Evolutionary conservation across 2,113 vertebrate genomes (phyloP), one percentile per base, ranked within the genome.

Genomic region (Dicentrarchus labrax): DNA sequence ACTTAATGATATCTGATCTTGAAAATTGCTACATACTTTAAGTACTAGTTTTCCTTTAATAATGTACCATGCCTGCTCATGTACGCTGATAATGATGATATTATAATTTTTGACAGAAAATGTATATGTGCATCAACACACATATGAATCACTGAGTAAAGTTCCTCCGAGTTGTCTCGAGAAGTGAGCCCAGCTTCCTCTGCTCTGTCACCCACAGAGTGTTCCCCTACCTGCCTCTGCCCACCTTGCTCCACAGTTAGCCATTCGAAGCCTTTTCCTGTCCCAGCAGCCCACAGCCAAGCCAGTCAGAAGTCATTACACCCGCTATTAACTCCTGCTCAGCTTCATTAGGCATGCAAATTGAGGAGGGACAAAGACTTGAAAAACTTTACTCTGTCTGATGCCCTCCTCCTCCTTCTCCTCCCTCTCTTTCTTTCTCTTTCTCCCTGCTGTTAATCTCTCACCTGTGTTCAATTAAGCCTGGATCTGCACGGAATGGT

Each of bases 231-330:
- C 62, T 84, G 78, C 80, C 62, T 80, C 82, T 82, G 70, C 83
- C 83, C 89, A 85, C 90, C 77, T 84, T 83, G 78, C 89, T 91
- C 81, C 86, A 88, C 72, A 80, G 86, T 81, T 77, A 88, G 86
- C 88, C 91, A 90, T 76, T 90, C 81, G 1, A 10, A 91, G 88
- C 86, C 83, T 84, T 75, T 76, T 73, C 30, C 54, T 66, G 83
- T 88, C 89, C 92, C 93, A 78, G 80, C 91, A 90, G 90, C 89
- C 90, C 72, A 83, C 85, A 90, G 92, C 82, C 88, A 89, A 89
- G 95, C 93, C 91, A 94, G 95, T 96, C 95, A 95, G 94, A 96
- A 96, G 95, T 94, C 95, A 96, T 96, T 96, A 96, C 95, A 96
- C 93, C 93, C 94, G 17, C 94, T 95, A 96, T 96, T 96, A 95